Base-by-base conservation (phyloP, 2,797 vertebrate genomes). In the Eulemur rubriventer region DNA sequence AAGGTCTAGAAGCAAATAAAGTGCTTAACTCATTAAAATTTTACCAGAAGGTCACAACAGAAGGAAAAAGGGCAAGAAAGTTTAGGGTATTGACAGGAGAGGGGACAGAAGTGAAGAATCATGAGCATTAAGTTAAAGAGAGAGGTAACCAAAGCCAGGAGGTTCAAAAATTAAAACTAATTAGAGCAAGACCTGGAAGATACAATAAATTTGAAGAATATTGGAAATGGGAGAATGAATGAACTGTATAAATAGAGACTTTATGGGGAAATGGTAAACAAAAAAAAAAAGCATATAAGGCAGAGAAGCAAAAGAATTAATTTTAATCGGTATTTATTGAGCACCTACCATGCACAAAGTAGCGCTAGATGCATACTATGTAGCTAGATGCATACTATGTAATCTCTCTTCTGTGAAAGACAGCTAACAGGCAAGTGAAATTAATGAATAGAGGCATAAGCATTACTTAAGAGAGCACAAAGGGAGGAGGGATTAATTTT, bases 291-390 rank as follows among this genome's bases (percentile, higher is more conserved):
- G 48, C 50, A 28, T 9, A 22, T 11, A 67, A 93, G 17, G 20
- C 10, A 52, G 30, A 72, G 30, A 46, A 17, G 24, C 10, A 70
- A 82, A 78, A 16, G 0, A 59, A 55, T 75, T 38, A 6, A 80
- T 84, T 33, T 81, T 28, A 92, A 88, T 9, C 9, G n/a, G 2
- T 50, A 22, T 76, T 83, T 35, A 69, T 6, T 70, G 59, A 94
- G 13, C 46, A 26, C 6, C 6, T 30, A 61, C 4, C 48, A 9
- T 30, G 4, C 8, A 0, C 20, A 41, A 61, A n/a, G 16, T 20
- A 75, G 3, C 10, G 3, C 2, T 55, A 48, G 20, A 22, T 46
- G 22, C 2, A n/a, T 61, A 16, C 65, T 9, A 6, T 0, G 0
- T 24, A 24, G 3, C 2, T 55, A 48, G 20, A 22, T 46, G 22